These are phyloP conservation scores for Eumeta japonica DNA, from an alignment of 1,140 invertebrate genomes.

Conservation along the genomic window DNA sequence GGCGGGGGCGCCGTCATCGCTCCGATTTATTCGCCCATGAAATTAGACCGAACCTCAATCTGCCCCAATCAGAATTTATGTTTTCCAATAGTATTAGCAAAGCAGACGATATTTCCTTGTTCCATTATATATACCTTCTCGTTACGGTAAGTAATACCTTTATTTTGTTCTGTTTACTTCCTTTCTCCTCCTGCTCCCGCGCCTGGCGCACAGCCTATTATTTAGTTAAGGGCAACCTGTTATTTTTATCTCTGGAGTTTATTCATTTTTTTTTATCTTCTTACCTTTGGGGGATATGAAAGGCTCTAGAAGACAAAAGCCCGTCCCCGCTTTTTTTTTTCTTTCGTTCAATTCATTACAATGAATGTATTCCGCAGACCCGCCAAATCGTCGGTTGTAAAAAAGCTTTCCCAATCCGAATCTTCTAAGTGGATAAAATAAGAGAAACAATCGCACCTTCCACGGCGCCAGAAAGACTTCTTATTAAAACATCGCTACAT, in stretches of 20 bases:
- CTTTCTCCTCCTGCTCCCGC: no score
- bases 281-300: slow-evolving; percentile 43
- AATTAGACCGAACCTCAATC: slow-evolving; percentile 15
- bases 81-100: slow-evolving; percentile 12
- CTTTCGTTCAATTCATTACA: slow-evolving; percentile 30
- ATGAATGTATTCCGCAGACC: slow-evolving; percentile 33
- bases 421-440: slow-evolving; percentile 35
- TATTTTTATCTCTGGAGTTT: no score
- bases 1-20: slow-evolving; percentile 3
- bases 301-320: slow-evolving; percentile 39
- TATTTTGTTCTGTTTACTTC: no score
- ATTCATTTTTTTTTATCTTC: no score
- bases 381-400: slow-evolving; percentile 34
- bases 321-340: slow-evolving; percentile 22
- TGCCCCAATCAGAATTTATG: slow-evolving; percentile 15
- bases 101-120: no score
- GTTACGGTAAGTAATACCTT: no score
- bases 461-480: slow-evolving; percentile 29
- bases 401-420: slow-evolving; percentile 49
- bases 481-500: slow-evolving; percentile 45
- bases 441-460: slow-evolving; percentile 44
- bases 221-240: no score
- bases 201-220: no score
- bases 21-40: slow-evolving; percentile 17
- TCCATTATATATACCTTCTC: no score